Conservation (phyloP, 2,113 vertebrate genomes). For the Accipiter cooperii region DNA sequence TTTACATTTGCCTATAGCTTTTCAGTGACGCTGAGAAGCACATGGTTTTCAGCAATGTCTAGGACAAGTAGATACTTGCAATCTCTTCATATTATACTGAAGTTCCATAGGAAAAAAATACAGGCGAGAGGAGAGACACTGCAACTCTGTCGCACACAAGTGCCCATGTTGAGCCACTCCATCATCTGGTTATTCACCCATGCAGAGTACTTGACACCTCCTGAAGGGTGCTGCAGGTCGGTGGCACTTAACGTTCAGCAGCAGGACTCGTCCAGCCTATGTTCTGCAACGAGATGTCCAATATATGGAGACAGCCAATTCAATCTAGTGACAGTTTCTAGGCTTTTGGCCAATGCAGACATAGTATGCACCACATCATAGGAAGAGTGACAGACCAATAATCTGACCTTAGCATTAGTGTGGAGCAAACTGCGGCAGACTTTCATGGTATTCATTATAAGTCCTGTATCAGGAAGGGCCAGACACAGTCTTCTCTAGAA, state of each 20-base stretch:
- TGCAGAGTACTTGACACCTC: background rate
- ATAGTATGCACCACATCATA: too few relatives aligned
- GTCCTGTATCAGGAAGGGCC: background rate
- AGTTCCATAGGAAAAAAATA: background rate
- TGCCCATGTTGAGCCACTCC: background rate
- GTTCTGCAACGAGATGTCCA: background rate
- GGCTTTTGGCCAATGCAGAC: background rate
- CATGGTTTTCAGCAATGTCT: background rate
- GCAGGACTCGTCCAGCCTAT: background rate
- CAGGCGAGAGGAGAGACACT: background rate
- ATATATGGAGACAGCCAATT: background rate
- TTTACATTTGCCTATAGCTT: background rate
- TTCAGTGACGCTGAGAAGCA: background rate
- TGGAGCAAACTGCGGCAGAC: background rate
- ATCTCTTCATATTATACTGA: background rate
- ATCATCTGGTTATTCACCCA: background rate
- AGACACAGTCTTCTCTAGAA: background rate
- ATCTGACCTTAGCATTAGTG: background rate
- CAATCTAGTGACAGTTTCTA: background rate
- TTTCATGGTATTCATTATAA: rapidly evolving
- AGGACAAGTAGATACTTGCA: background rate
- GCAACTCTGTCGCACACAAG: background rate
- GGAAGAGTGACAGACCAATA: background rate
- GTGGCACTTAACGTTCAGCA: background rate
- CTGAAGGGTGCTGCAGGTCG: background rate